Evolutionary conservation across 2,113 vertebrate species (phyloP), one percentile per base, ranked within the genome.

Genomic region (Saguinus imperator): DNA sequence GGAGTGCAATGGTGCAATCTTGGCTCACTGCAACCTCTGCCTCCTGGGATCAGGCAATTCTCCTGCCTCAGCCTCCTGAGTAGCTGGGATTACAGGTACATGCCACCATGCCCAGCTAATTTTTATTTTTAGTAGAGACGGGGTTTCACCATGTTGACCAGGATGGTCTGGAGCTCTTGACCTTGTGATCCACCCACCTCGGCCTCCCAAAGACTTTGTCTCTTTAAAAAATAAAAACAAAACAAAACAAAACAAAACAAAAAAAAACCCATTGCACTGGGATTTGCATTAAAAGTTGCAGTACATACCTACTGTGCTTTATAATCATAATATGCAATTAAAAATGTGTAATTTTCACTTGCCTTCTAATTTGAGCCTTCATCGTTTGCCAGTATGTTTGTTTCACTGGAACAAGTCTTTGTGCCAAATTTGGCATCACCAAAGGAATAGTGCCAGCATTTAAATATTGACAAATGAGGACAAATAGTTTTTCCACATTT

Each of bases 251-350:
- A 83, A 86, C 40, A 43, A 43, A 43, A 43, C 40, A n/a, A n/a
- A 43, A 43, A 43, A 43, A 43, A 43, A 43, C 40, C 40, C 86
- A 90, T 64, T 89, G 11, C n/a, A 29, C 18, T 80, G 40, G 23
- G 50, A 88, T 83, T 94, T 96, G 21, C 58, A 91, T 73, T 76
- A 50, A 75, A 91, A 89, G 86, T 93, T 93, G 43, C 43, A 88
- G 0, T 45, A 55, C 3, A 45, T 20, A 57, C 8, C 2, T 85
- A 11, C 43, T 85, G 90, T 32, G 43, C 29, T 95, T 95, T 58
- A 55, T 84, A 91, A 92, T 81, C 27, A 45, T 90, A n/a, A 61
- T n/a, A 37, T 81, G 8, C 93, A 75, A 77, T 61, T 61, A 61
- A 61, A 61, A 27, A 61, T 27, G 58, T 66, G 29, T 66, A 66